Percentiles rank a stretch among this genome's conserved stretches.
phyloP scores from a whole-genome alignment of 2,797 vertebrate genomes.

The Protosalanx chinensis region DNA sequence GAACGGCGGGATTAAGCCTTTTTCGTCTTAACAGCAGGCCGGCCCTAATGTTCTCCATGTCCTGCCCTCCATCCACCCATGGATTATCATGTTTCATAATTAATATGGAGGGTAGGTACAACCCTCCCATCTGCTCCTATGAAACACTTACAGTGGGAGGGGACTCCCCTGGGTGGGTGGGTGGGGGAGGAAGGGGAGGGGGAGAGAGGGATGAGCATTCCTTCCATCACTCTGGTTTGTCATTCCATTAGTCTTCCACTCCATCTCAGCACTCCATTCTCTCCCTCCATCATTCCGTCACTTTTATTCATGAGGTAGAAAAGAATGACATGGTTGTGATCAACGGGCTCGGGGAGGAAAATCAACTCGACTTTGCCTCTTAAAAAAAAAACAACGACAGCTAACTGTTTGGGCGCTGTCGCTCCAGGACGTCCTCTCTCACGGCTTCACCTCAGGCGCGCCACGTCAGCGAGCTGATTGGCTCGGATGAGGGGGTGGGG shows the following conservation, averaged over 20 bases:
- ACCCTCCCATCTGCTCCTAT: constrained; percentile 73
- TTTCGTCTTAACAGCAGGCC: constrained; percentile 54
- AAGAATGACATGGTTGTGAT: neutral
- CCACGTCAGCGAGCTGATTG: neutral
- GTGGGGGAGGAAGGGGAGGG: constrained; percentile 14
- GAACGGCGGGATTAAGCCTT: constrained; percentile 63
- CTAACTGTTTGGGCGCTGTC: too few relatives aligned
- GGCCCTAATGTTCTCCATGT: constrained; percentile 72
- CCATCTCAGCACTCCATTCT: constrained; percentile 42
- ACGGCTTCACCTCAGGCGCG: too few relatives aligned
- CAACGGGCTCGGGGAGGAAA: neutral
- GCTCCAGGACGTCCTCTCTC: too few relatives aligned
- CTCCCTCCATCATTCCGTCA: constrained; percentile 72
- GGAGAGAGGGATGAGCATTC: neutral
- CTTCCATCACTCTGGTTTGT: neutral
- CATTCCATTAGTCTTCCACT: constrained; percentile 31
- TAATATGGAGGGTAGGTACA: constrained; percentile 60
- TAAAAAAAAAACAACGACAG: too few relatives aligned
- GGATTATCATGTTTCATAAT: constrained; percentile 78
- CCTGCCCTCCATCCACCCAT: constrained; percentile 68
- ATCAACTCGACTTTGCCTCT: neutral
- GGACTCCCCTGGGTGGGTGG: constrained; percentile 52
- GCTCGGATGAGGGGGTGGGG: neutral
- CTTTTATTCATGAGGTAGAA: constrained; percentile 52
- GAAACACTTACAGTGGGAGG: constrained; percentile 70